Evolutionary conservation across 1,140 invertebrate genomes (phyloP).

Genomic region (Laodelphax striatellus): DNA sequence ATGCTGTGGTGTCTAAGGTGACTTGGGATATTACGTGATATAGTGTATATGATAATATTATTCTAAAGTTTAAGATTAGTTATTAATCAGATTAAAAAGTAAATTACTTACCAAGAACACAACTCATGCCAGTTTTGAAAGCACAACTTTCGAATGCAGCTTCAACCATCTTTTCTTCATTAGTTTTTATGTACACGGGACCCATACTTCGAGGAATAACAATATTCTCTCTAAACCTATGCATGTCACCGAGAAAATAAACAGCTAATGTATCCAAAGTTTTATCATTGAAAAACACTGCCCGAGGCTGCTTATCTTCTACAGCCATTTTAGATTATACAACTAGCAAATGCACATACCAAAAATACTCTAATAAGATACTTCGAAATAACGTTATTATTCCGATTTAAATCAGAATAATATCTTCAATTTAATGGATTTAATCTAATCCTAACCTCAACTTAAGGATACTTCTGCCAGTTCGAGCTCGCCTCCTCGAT

Average conservation of each 20-base stretch:
- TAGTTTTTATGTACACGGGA: slow-evolving; percentile 65
- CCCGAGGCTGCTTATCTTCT: neutral
- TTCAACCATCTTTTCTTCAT: slow-evolving; percentile 82
- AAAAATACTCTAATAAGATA: too few species aligned
- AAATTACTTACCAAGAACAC: slow-evolving; percentile 61
- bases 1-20: too few species aligned
- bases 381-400: too few species aligned
- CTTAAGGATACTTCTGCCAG: too few species aligned
- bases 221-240: slow-evolving; percentile 62
- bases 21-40: too few species aligned
- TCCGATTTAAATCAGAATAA: too few species aligned
- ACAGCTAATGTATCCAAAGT: slow-evolving; percentile 42
- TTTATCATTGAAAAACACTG: slow-evolving; percentile 7
- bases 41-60: too few species aligned
- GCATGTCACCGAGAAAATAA: slow-evolving; percentile 50
- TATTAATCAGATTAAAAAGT: neutral
- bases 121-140: slow-evolving; percentile 83
- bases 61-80: too few species aligned
- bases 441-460: too few species aligned
- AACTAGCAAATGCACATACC: too few species aligned
- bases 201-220: slow-evolving; percentile 66
- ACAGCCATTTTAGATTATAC: neutral
- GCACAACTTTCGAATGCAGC: slow-evolving; percentile 79
- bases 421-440: too few species aligned
- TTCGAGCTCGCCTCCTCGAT: too few species aligned